Base-by-base conservation (phyloP, 2,888 invertebrate species). In the Chesias legatella region DNA sequence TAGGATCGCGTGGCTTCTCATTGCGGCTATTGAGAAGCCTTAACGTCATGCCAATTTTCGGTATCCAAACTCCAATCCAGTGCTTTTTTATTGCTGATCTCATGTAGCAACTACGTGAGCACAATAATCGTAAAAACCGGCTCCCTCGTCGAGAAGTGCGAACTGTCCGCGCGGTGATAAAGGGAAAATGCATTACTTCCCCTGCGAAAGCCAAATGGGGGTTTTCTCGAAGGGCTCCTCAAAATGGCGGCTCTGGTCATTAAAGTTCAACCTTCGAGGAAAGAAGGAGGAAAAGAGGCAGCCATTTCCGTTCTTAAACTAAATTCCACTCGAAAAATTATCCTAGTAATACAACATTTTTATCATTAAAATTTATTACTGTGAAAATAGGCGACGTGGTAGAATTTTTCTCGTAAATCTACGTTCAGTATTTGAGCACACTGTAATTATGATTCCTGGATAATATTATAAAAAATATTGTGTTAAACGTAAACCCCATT, bases 111-210 rank as follows among this genome's bases (percentile, higher is more conserved):
- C 74, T 69, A 74, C 68, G 71, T 72, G 69, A 71, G 72, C 63
- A 79, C 81, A 82, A 86, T 86, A 86, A 83, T 78, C 85, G 80
- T 86, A 85, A 86, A 88, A 83, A 69, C 64, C 61, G 65, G 67
- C 63, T 78, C 80, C 81, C 81, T 77, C 67, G 72, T 70, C 70
- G 76, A 78, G 70, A 67, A 79, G 74, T 75, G 74, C 72, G 72
- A 82, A 79, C 81, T 82, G 85, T 83, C 83, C 78, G 74, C 79
- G 63, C 60, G 71, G 76, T 73, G 80, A 85, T 85, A 85, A 86
- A 85, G 77, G n/a, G 80, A 79, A 85, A 86, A 86, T 81, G 84
- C 86, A 85, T 86, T 85, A 82, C 83, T 78, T 84, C 79, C 84
- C 80, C 64, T 60, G 62, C 58, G 71, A 72, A 72, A 69, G 75